Conservation (phyloP, 2,888 invertebrate species). For the Zaprionus lineosus region DNA sequence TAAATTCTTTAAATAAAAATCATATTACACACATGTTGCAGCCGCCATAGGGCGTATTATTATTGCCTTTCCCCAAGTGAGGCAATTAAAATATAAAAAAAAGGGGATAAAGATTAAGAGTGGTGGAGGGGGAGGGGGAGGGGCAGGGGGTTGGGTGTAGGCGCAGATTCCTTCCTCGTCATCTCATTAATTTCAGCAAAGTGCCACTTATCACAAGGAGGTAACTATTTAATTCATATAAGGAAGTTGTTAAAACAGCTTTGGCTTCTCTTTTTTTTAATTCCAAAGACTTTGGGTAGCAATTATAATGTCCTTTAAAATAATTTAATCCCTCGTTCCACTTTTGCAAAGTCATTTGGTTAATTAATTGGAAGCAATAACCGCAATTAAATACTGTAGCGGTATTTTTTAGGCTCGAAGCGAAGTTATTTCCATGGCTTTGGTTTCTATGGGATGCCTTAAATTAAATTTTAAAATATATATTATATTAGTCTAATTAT, state of each 20-base stretch:
- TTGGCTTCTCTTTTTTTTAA: too few species aligned
- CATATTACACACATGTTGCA: constrained; percentile 13
- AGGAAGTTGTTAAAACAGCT: neutral
- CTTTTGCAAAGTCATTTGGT: constrained; percentile 19
- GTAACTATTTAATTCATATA: constrained; percentile 14
- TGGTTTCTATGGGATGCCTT: too few species aligned
- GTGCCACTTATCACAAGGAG: too few species aligned
- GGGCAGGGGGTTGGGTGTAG: too few species aligned
- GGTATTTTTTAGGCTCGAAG: too few species aligned
- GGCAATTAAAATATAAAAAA: constrained; percentile 51
- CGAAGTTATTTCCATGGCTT: too few species aligned
- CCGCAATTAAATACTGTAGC: constrained; percentile 65
- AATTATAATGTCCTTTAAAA: constrained; percentile 18
- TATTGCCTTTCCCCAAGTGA: constrained; percentile 23
- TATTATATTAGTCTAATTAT: too few species aligned
- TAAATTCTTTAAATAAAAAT: constrained; percentile 49
- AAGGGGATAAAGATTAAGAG: constrained; percentile 6
- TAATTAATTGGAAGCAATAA: constrained; percentile 65
- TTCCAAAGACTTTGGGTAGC: constrained; percentile 2
- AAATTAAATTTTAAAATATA: too few species aligned
- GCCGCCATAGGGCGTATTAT: constrained; percentile 25
- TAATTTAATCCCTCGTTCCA: constrained; percentile 6
- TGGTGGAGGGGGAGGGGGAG: neutral
- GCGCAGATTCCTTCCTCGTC: too few species aligned
- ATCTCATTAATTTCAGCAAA: too few species aligned